phyloP scores from a whole-genome alignment of 2,888 invertebrate genomes.

The Imbricaverruca yamaguchii region DNA sequence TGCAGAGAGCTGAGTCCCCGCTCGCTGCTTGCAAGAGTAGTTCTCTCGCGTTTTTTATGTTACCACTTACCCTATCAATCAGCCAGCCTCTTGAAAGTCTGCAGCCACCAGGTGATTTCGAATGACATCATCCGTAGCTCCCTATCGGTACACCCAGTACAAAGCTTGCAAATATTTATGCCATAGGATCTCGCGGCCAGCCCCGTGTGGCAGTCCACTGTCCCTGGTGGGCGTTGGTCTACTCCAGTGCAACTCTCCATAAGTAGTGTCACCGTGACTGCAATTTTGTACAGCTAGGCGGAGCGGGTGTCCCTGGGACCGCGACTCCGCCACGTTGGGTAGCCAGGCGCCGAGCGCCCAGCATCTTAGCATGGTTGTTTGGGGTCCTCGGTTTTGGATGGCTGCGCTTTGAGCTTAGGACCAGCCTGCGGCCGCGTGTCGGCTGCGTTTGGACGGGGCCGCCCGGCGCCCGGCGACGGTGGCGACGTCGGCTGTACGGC shows the following conservation, averaged over 20 bases:
- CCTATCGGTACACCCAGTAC: conserved; percentile 9
- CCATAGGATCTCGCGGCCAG: neutral
- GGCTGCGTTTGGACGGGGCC: neutral
- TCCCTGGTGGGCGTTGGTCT: no score
- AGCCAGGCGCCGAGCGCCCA: neutral
- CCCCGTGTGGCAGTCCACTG: neutral
- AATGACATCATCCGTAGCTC: neutral
- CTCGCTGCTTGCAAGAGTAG: neutral
- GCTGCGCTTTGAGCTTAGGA: conserved; percentile 16
- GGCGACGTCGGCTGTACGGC: no score
- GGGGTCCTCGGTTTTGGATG: neutral
- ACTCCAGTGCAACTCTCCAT: conserved; percentile 5
- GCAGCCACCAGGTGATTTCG: neutral
- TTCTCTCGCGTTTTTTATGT: neutral
- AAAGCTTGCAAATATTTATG: conserved; percentile 7
- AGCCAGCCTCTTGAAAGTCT: neutral
- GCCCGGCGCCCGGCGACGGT: neutral
- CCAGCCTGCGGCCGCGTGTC: neutral
- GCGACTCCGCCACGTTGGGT: neutral
- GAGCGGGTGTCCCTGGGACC: neutral
- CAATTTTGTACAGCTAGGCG: neutral
- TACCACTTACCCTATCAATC: neutral
- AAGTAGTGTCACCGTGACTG: neutral
- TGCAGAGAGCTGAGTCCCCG: neutral
- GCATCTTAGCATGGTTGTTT: neutral